Conservation (phyloP, 92 coral and sea anemone species). For the Zoanthus gigantus region DNA sequence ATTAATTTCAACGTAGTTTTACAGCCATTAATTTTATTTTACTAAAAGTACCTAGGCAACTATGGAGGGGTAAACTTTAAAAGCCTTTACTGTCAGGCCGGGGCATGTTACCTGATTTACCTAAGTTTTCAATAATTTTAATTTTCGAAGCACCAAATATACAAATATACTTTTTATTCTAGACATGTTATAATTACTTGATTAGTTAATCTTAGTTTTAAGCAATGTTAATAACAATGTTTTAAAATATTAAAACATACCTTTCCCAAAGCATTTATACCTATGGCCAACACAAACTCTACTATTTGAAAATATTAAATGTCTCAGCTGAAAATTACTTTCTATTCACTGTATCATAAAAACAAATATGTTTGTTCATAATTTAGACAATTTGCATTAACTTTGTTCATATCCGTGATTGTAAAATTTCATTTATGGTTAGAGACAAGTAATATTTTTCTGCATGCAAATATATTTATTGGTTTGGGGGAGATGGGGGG, state of each 20-base stretch:
- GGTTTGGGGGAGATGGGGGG: constrained; percentile 15
- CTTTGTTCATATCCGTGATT: constrained; percentile 17
- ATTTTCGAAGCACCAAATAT: background rate
- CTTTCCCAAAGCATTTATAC: background rate
- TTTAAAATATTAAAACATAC: background rate
- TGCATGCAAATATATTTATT: constrained; percentile 17
- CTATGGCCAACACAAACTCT: constrained; percentile 19
- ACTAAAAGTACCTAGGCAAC: no score
- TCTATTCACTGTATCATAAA: background rate
- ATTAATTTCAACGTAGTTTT: no score
- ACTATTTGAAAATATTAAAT: background rate
- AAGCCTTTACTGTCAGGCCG: no score
- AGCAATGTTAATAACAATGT: background rate
- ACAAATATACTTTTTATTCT: background rate
- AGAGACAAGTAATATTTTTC: constrained; percentile 16
- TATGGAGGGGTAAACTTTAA: no score
- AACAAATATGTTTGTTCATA: background rate
- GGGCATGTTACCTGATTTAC: no score
- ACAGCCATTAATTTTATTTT: no score
- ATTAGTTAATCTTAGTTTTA: background rate
- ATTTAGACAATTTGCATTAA: constrained; percentile 3
- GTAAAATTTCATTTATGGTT: constrained; percentile 20
- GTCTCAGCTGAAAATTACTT: constrained; percentile 10
- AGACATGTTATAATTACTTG: constrained; percentile 16
- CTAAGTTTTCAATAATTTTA: background rate